A percentile compares a stretch with the other conserved stretches of the same genome.
Conservation (phyloP, 2,113 vertebrate genomes). For the Heteronetta atricapilla region DNA sequence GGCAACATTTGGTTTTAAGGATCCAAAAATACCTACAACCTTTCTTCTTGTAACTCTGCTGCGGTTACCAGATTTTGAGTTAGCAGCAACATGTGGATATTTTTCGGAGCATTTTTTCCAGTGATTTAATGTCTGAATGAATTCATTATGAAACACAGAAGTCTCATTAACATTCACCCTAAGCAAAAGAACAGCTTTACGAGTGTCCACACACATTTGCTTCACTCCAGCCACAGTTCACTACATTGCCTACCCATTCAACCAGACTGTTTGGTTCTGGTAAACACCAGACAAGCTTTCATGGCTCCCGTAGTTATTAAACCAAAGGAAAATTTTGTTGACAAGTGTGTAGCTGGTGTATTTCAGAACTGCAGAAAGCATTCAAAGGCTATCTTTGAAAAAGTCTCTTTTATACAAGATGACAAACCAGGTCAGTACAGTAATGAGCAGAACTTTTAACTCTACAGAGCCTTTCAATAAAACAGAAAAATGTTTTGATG, state of each 20-base stretch:
- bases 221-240: neutral
- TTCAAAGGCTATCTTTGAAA: neutral
- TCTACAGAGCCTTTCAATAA: neutral
- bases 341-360: neutral
- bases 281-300: slow-evolving; percentile 21
- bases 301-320: slow-evolving; percentile 11
- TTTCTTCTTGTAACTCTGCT: neutral
- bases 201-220: slow-evolving; percentile 1
- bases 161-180: slow-evolving; percentile 7
- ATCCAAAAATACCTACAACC: neutral
- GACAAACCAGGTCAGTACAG: neutral
- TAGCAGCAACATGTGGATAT: neutral
- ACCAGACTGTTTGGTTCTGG: slow-evolving; percentile 52
- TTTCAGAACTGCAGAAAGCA: slow-evolving; percentile 12
- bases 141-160: neutral
- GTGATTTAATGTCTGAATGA: slow-evolving; percentile 41
- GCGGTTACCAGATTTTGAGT: neutral
- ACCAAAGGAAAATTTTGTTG: neutral
- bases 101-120: slow-evolving; percentile 36
- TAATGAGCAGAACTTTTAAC: neutral
- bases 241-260: slow-evolving; percentile 9
- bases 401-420: neutral
- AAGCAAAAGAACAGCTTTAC: slow-evolving; percentile 17
- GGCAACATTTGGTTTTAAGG: neutral
- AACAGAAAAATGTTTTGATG: neutral